These are phyloP conservation scores for Physocephala rufipes DNA, from an alignment of 2,888 invertebrate species.

Conservation along the genomic window DNA sequence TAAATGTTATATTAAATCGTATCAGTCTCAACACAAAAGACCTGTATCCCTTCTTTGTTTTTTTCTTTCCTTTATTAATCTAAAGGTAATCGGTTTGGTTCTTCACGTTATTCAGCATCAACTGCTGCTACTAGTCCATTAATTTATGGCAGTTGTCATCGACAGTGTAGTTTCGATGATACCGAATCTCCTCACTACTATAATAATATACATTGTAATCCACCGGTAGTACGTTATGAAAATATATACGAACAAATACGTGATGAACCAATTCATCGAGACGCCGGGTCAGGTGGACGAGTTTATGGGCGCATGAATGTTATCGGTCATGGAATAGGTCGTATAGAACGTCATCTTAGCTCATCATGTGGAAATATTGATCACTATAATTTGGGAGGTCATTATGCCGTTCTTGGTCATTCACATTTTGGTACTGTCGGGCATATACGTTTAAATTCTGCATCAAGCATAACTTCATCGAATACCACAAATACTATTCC, in stretches of 20 bases:
- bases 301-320: slow-evolving; percentile 70
- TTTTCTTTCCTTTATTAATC: background rate
- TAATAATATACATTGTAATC: slow-evolving; percentile 59
- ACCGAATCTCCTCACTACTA: slow-evolving; percentile 65
- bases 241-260: slow-evolving; percentile 70
- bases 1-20: too few species aligned
- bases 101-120: slow-evolving; percentile 52
- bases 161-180: slow-evolving; percentile 65
- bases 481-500: background rate
- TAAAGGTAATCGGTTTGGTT: slow-evolving; percentile 54
- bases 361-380: slow-evolving; percentile 74
- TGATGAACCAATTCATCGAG: slow-evolving; percentile 66
- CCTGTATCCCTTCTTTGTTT: too few species aligned
- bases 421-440: slow-evolving; percentile 66
- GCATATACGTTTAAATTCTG: slow-evolving; percentile 63
- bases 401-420: slow-evolving; percentile 65
- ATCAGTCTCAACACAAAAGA: too few species aligned
- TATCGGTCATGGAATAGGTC: slow-evolving; percentile 69
- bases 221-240: slow-evolving; percentile 64
- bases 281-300: slow-evolving; percentile 52
- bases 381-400: slow-evolving; percentile 66
- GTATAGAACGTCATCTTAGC: slow-evolving; percentile 72
- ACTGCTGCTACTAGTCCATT: slow-evolving; percentile 39
- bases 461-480: slow-evolving; percentile 45
- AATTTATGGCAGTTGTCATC: slow-evolving; percentile 51